These are phyloP conservation scores for Dermolepida albohirtum DNA, from an alignment of 2,888 invertebrate genomes.

Conservation along the genomic window DNA sequence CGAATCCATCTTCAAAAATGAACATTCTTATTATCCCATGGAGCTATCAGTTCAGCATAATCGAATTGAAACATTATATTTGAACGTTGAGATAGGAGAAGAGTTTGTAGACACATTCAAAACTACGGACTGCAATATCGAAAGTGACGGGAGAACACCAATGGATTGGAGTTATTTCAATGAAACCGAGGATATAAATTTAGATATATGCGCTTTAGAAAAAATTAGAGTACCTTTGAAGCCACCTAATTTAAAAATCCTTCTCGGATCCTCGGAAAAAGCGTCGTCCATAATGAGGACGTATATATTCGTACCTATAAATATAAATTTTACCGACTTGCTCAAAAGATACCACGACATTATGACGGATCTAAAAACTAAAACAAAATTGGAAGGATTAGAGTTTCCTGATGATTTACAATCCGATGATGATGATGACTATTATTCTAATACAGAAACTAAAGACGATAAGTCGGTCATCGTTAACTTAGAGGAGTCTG, in stretches of 20 bases:
- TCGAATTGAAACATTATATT: slow-evolving; percentile 6
- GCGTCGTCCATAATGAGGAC: slow-evolving; percentile 16
- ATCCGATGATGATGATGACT: slow-evolving; percentile 41
- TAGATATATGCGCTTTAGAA: neutral
- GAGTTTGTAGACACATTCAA: slow-evolving; percentile 10
- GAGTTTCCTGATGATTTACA: slow-evolving; percentile 22
- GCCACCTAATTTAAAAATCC: neutral
- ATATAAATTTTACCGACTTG: slow-evolving; percentile 6
- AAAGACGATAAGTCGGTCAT: slow-evolving; percentile 32
- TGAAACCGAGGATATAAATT: neutral
- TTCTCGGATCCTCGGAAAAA: slow-evolving; percentile 21
- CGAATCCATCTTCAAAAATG: slow-evolving; percentile 40
- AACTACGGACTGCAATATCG: too few species aligned
- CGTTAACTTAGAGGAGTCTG: slow-evolving; percentile 32
- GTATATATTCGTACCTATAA: slow-evolving; percentile 31
- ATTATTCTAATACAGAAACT: slow-evolving; percentile 10
- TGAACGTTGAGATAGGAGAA: neutral
- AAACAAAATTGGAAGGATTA: neutral
- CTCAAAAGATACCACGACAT: slow-evolving; percentile 18
- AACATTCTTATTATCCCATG: slow-evolving; percentile 37
- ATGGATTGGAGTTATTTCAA: neutral
- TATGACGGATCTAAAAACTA: slow-evolving; percentile 16
- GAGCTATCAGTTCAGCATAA: slow-evolving; percentile 19
- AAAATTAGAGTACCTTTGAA: slow-evolving; percentile 15
- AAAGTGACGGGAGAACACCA: too few species aligned